Conservation (phyloP, 2,888 invertebrate genomes). For the Seladonia tumulorum region DNA sequence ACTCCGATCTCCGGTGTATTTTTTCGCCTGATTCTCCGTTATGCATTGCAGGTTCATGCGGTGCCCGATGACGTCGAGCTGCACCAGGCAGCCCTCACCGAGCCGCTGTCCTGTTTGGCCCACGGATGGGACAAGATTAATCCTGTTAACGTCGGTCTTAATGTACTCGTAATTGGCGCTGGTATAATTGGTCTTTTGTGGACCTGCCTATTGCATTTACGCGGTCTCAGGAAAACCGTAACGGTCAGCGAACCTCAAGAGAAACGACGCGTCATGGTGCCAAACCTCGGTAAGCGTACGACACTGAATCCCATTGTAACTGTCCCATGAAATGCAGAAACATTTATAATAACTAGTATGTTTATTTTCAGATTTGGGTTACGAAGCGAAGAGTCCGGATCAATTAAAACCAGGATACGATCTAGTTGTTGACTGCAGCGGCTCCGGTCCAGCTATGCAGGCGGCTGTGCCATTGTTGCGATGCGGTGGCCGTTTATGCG, state of each 20-base stretch:
- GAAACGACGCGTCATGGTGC: conserved; percentile 76
- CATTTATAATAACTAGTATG: not conserved
- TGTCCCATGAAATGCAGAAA: not conserved
- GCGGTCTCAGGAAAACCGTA: conserved; percentile 88
- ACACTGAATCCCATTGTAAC: not conserved
- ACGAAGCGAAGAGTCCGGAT: conserved; percentile 86
- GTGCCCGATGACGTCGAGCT: conserved; percentile 78
- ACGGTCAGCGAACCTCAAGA: conserved; percentile 89
- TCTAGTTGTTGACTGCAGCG: conserved; percentile 90
- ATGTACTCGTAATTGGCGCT: conserved; percentile 88
- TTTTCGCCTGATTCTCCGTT: not conserved
- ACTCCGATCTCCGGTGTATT: not conserved
- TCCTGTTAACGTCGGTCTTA: conserved; percentile 87
- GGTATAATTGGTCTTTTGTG: conserved; percentile 90
- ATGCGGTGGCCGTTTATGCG: conserved; percentile 88
- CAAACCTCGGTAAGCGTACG: conserved; percentile 74
- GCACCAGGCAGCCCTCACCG: conserved; percentile 87
- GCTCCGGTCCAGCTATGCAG: conserved; percentile 89
- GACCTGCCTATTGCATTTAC: conserved; percentile 88
- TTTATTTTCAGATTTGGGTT: conserved; percentile 87
- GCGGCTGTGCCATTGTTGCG: conserved; percentile 86
- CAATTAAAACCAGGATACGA: conserved; percentile 87
- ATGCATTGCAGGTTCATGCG: conserved; percentile 71
- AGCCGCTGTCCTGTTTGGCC: conserved; percentile 89
- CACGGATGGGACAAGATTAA: conserved; percentile 89